Base-by-base conservation (phyloP, 2,888 invertebrate species). In the Heterodera filipjevi region DNA sequence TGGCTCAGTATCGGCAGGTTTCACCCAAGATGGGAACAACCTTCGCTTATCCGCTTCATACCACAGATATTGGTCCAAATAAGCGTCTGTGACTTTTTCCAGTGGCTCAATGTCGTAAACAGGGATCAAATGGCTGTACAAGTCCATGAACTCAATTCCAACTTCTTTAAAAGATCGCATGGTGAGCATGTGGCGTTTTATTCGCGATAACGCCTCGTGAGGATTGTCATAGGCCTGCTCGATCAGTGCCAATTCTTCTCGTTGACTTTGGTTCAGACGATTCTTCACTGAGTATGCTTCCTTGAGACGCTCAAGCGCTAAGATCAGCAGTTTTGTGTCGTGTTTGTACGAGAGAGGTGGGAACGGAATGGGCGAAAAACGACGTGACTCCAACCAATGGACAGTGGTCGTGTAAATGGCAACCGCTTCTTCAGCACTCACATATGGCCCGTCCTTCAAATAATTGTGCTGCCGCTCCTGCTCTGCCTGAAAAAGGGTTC, bases 161-260 rank as follows among this genome's bases (percentile, higher is more conserved):
- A 95, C 94, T 93, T 94, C 86, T 73, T 49, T 86, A 83, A 88
- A 88, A 16, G 96, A 95, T 90, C 99, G 92, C 91, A 98, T 98
- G 0, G 99, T 99, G 8, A 99, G 92, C 89, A 99, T 92, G 91
- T 99, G 99, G 92, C 99, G 95, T 90, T 99, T 99, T 89, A 99
- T 99, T 89, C 99, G 93, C 0, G 98, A 98, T 83, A 99, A 91
- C 0, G 99, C 99, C 90, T 99, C 99, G 89, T 99, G 99, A 39
- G 99, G 99, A 91, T 99, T 99, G 90, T 99, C 99, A 88, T 99
- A 99, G 0, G 99, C 99, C 91, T 99, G 99, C 90, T 99, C 99
- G 84, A 99, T 99, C 71, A 99, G 92, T 10, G 99, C 99, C 84
- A 99, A 91, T 90, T 99, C 99, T 90, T 99, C 99, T 84, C 99